These are phyloP conservation scores for Montifringilla adamsi DNA, from an alignment of 2,113 vertebrate species.

Conservation along the genomic window DNA sequence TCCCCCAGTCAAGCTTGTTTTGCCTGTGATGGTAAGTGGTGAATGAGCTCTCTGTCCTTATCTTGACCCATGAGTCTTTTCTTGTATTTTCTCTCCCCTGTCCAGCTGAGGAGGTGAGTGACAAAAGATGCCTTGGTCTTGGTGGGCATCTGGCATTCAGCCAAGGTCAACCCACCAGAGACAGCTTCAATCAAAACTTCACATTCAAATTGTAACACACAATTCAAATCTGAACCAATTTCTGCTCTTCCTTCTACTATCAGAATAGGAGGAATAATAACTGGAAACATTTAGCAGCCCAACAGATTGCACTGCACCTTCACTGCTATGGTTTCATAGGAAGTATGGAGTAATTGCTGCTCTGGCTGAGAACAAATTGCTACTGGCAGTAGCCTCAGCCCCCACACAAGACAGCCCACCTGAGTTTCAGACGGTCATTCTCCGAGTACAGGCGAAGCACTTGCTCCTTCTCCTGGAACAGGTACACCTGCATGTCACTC, in stretches of 20 bases:
- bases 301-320: not conserved
- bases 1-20: not conserved
- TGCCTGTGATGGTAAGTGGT: not conserved
- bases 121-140: not conserved
- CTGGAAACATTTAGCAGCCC: not conserved
- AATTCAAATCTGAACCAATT: not conserved
- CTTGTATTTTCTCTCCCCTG: not conserved
- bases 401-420: constrained; percentile 59
- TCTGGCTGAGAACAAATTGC: not conserved
- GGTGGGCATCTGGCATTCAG: not conserved
- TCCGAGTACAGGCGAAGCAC: constrained; percentile 90
- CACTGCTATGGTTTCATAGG: fast-evolving
- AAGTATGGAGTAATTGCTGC: not conserved
- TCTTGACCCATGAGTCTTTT: fast-evolving
- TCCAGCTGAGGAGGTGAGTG: not conserved
- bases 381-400: not conserved
- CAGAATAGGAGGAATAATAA: not conserved
- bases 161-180: not conserved
- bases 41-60: not conserved
- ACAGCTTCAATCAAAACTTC: not conserved
- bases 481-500: constrained; percentile 93
- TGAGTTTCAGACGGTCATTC: constrained; percentile 94
- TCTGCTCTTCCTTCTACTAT: not conserved
- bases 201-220: not conserved
- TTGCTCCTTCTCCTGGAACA: constrained; percentile 93